Percentiles rank a stretch among this genome's conserved stretches.
These are phyloP conservation scores for Drusus annulatus DNA, from an alignment of 1,140 invertebrate species.

Conservation along the genomic window DNA sequence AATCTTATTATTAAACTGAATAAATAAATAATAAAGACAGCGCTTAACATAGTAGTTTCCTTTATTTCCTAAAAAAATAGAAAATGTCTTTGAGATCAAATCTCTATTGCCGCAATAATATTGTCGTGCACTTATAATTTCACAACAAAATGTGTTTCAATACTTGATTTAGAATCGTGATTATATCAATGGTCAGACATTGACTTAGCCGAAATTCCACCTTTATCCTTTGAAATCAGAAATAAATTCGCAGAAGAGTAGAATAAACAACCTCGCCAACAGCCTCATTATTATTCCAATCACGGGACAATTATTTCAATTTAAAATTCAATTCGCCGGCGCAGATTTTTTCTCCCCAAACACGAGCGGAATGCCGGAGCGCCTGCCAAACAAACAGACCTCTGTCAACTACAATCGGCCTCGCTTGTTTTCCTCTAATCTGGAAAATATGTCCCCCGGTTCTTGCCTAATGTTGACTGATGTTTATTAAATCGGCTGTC, in stretches of 20 bases:
- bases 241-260: too few relatives aligned
- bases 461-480: background rate
- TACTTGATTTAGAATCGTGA: too few relatives aligned
- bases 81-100: too few relatives aligned
- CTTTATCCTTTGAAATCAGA: too few relatives aligned
- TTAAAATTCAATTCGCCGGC: slow-evolving; percentile 1
- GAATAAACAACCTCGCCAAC: background rate
- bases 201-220: too few relatives aligned
- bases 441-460: background rate
- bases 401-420: slow-evolving; percentile 3
- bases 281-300: background rate
- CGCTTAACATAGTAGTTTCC: too few relatives aligned
- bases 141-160: too few relatives aligned
- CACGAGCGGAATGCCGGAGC: background rate
- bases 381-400: slow-evolving; percentile 5
- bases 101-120: background rate
- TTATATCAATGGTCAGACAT: too few relatives aligned
- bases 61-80: too few relatives aligned
- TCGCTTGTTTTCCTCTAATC: background rate
- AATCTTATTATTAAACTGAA: too few relatives aligned
- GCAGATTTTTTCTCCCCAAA: slow-evolving; percentile 1
- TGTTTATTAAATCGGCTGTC: slow-evolving; percentile 26
- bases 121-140: background rate
- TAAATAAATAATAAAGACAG: too few relatives aligned
- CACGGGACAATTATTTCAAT: slow-evolving; percentile 1